Percentiles rank a stretch among this genome's conserved stretches.
Evolutionary conservation across 2,113 vertebrate species (phyloP).

Genomic region (Pachyramphus minor): DNA sequence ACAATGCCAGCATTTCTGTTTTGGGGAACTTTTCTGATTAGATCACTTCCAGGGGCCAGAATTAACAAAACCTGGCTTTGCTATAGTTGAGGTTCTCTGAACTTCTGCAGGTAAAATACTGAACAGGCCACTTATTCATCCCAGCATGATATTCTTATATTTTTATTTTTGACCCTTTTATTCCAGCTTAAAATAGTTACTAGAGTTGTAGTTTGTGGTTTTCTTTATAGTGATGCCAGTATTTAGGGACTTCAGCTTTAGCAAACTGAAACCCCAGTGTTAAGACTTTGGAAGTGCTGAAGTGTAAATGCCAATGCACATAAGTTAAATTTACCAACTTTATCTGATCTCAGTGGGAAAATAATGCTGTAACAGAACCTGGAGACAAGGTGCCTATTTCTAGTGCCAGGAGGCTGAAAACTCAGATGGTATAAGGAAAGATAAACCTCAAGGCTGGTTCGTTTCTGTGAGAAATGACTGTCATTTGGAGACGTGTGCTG

Average conservation of each 20-base stretch:
- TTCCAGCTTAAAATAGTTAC: neutral
- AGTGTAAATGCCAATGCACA: neutral
- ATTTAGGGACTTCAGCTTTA: neutral
- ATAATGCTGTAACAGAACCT: neutral
- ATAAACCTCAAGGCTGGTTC: neutral
- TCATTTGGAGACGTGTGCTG: neutral
- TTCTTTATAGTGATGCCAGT: neutral
- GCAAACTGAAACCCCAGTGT: neutral
- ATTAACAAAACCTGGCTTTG: neutral
- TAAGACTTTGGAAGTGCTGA: neutral
- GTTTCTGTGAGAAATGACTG: neutral
- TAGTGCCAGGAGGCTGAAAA: neutral
- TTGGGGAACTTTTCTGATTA: neutral
- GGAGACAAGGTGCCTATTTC: neutral
- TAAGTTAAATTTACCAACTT: neutral
- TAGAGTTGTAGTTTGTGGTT: neutral
- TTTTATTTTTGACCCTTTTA: neutral
- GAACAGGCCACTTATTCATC: neutral
- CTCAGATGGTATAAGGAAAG: neutral
- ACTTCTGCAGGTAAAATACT: neutral
- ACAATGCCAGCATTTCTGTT: neutral
- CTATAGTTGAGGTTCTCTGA: neutral
- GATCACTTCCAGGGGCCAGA: neutral
- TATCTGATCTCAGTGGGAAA: neutral
- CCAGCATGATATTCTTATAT: neutral